Percentiles rank a stretch among this genome's conserved stretches.
Evolutionary conservation across 2,113 vertebrate species (phyloP).

Genomic region (Myotis yumanensis): DNA sequence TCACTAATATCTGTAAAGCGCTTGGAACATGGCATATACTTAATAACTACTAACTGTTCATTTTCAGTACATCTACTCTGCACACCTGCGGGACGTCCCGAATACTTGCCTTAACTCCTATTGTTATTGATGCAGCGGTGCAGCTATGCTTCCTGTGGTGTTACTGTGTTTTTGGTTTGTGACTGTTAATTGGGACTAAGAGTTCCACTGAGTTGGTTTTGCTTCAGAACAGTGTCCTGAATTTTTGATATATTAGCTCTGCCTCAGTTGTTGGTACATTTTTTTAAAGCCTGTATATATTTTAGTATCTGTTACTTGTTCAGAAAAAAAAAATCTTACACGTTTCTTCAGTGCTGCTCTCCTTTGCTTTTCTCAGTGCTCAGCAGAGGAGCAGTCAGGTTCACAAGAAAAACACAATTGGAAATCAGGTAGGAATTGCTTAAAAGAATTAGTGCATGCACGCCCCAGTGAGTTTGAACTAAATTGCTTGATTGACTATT

Average conservation of each 20-base stretch:
- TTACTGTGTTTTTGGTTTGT: neutral
- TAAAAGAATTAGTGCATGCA: slow-evolving; percentile 75
- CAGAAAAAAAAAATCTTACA: neutral
- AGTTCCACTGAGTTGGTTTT: slow-evolving; percentile 53
- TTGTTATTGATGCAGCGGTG: neutral
- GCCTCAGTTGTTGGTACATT: slow-evolving; percentile 41
- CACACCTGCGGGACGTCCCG: neutral
- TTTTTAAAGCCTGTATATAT: neutral
- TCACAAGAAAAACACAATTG: slow-evolving; percentile 87
- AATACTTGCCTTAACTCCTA: neutral
- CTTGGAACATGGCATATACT: neutral
- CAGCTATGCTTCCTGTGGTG: slow-evolving; percentile 11
- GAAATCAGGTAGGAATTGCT: slow-evolving; percentile 90
- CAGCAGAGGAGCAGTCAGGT: slow-evolving; percentile 90
- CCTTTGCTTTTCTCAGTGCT: slow-evolving; percentile 87
- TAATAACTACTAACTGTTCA: neutral
- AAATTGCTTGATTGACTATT: slow-evolving; percentile 75
- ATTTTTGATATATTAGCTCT: slow-evolving; percentile 33
- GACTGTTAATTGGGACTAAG: slow-evolving; percentile 35
- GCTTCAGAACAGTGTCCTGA: slow-evolving; percentile 23
- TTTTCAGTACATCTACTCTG: neutral
- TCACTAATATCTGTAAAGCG: neutral
- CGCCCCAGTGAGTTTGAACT: slow-evolving; percentile 70
- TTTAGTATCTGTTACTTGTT: slow-evolving; percentile 64
- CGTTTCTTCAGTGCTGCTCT: slow-evolving; percentile 79